phyloP scores from a whole-genome alignment of 2,113 vertebrate species.

The Toxotes chatareus region DNA sequence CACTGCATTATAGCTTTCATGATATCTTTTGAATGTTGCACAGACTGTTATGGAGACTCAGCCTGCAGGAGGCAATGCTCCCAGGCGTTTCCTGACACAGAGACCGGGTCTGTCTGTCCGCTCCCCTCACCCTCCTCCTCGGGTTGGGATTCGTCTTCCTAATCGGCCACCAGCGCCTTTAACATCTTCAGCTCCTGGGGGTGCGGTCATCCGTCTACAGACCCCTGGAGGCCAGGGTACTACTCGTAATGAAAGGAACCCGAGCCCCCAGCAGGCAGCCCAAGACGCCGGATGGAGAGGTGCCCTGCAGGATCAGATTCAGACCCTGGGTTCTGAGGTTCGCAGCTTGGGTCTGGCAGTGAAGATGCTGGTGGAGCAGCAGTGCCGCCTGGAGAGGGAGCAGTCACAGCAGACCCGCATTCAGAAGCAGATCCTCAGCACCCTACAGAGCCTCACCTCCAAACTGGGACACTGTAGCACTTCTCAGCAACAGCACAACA shows the following conservation, averaged over 20 bases:
- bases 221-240: constrained; percentile 53
- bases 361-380: constrained; percentile 84
- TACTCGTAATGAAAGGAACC: constrained; percentile 62
- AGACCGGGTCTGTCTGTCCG: constrained; percentile 61
- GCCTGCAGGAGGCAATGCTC: constrained; percentile 42
- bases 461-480: constrained; percentile 68
- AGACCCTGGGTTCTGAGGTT: constrained; percentile 81
- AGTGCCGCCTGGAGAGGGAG: constrained; percentile 84
- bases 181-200: constrained; percentile 54
- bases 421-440: constrained; percentile 88
- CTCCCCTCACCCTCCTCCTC: constrained; percentile 69
- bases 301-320: constrained; percentile 81
- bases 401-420: constrained; percentile 87
- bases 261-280: constrained; percentile 61
- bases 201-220: constrained; percentile 56
- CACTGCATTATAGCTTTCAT: not conserved
- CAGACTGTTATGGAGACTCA: constrained; percentile 74
- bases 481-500: constrained; percentile 62
- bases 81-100: constrained; percentile 70
- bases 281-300: constrained; percentile 51
- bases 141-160: constrained; percentile 75
- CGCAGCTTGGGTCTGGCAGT: constrained; percentile 84
- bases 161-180: constrained; percentile 55
- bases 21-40: constrained; percentile 23
- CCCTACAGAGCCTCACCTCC: constrained; percentile 84